Evolutionary conservation across 2,888 invertebrate species (phyloP).

Genomic region (Caenorhabditis virilis): DNA sequence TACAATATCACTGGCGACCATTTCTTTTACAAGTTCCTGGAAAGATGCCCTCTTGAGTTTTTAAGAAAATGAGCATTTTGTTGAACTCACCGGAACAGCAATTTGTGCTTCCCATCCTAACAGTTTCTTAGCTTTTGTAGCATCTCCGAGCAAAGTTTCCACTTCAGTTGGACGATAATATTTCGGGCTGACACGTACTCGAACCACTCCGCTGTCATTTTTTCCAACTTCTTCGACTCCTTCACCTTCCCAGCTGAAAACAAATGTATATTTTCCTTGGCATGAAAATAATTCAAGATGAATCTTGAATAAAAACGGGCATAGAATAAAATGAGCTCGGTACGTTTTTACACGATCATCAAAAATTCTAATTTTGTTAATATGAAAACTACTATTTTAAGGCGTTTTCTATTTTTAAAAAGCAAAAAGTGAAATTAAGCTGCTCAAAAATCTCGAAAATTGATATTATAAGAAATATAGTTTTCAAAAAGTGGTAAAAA

Average conservation of each 20-base stretch:
- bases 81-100: constrained; percentile 74
- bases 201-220: constrained; percentile 78
- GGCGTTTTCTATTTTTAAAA: too few relatives aligned
- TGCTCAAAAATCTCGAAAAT: too few relatives aligned
- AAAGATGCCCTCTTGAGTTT: constrained; percentile 7
- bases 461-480: too few relatives aligned
- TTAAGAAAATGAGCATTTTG: not conserved
- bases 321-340: too few relatives aligned
- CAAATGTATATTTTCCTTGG: not conserved
- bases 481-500: too few relatives aligned
- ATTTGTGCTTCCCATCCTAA: constrained; percentile 88
- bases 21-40: constrained; percentile 83
- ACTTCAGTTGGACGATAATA: constrained; percentile 95
- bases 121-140: constrained; percentile 84
- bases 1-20: constrained; percentile 88
- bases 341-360: too few relatives aligned
- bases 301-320: too few relatives aligned
- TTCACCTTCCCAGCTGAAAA: constrained; percentile 81
- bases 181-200: constrained; percentile 83
- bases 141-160: constrained; percentile 88
- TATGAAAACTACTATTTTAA: too few relatives aligned
- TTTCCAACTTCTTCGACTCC: constrained; percentile 83
- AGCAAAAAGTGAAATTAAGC: too few relatives aligned
- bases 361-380: too few relatives aligned
- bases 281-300: not conserved